Evolutionary conservation across 1,140 invertebrate genomes (phyloP), one percentile per base, ranked within the genome.

Genomic region (Diachasma alloeum): DNA sequence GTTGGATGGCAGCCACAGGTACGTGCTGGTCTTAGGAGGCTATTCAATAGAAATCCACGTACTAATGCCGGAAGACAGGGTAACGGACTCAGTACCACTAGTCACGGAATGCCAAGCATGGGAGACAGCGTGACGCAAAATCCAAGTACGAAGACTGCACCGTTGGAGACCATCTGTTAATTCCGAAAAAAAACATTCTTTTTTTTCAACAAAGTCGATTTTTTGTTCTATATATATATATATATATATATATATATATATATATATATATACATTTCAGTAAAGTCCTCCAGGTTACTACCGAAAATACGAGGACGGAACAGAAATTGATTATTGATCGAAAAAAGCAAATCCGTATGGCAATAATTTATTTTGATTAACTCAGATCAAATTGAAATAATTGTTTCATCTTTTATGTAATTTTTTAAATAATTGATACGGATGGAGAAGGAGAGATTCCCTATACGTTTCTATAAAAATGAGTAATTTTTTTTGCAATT

Each of bases 1-100:
- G 95, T 96, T 67, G 95, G 95, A 31, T 96, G 95, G 87, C 95
- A 97, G 90, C 95, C 95, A n/a, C 94, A 95, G 89, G 93, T 94
- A 39, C 92, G 93, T 84, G 91, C 93, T 22, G 93, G 93, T 19
- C 86, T 94, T 13, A 93, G 93, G 81, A 89, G 93, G 73, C 87
- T 94, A 74, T 91, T 92, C 90, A 91, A 91, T 89, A 90, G 88
- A 69, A 91, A 91, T 86, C 90, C 87, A 69, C 90, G 85, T 79
- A 91, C 87, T 80, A 91, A 89, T 74, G 89, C 90, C 39, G 89
- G 90, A 63, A 83, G 87, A 39, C 86, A 90, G 79, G 90, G 88
- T 75, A 91, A 90, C 78, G 91, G 90, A 6, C 89, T 92, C 37
- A 92, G 91, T 80, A 92, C 91, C 13, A 92, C 91, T 19, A 95